Percentiles rank a stretch among this genome's conserved stretches.
Conservation (phyloP, 2,797 vertebrate species). For the Acomys russatus region DNA sequence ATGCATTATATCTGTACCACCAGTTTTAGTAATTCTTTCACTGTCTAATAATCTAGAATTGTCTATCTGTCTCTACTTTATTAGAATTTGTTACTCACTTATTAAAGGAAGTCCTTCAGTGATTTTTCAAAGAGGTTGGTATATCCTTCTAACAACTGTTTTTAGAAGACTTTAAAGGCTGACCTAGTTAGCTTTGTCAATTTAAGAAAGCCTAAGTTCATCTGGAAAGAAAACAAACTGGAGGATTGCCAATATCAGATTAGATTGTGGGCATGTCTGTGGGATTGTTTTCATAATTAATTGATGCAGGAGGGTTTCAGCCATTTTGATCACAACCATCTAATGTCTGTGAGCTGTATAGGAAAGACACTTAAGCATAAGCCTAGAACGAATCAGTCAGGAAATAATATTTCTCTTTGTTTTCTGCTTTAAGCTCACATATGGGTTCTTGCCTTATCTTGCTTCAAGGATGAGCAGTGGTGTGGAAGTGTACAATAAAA, state of each 20-base stretch:
- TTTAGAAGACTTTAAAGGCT: neutral
- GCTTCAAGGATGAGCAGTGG: neutral
- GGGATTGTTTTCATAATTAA: neutral
- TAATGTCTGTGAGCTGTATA: neutral
- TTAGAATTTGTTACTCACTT: neutral
- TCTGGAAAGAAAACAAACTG: neutral
- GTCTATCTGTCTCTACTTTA: neutral
- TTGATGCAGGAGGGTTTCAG: neutral
- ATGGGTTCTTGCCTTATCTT: no score
- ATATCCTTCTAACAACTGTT: neutral
- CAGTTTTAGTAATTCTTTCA: neutral
- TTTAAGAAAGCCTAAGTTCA: neutral
- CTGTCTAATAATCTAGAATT: neutral
- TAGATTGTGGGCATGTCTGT: no score
- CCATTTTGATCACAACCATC: neutral
- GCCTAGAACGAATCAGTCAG: no score
- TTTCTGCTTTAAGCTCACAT: neutral
- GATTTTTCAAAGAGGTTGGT: neutral
- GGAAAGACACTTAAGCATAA: no score
- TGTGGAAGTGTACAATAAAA: neutral
- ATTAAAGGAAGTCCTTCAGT: neutral
- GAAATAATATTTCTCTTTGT: no score
- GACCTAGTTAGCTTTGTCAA: neutral
- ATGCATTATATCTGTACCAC: no score
- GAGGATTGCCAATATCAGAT: neutral